Base-by-base conservation (phyloP, 2,888 invertebrate genomes). In the Esperia sulphurella region DNA sequence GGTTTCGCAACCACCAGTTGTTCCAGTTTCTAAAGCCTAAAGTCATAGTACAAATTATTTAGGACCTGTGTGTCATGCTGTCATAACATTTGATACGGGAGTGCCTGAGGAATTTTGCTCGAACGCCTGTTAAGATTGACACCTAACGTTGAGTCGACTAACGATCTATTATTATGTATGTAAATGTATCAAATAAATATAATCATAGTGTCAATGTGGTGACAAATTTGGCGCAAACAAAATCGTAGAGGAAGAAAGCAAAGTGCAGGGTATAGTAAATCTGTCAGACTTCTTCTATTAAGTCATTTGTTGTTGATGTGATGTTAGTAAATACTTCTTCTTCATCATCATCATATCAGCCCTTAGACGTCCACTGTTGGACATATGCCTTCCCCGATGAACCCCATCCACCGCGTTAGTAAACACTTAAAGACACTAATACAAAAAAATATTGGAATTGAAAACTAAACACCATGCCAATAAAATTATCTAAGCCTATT, bases 1-100 rank as follows among this genome's bases (percentile, higher is more conserved):
- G 58, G 65, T 82, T 79, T 74, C 71, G 79, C 75, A 79, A 76
- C 70, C 65, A 61, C 65, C 66, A 75, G 75, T 68, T 74, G 79
- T 68, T 78, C 79, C 65, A 83, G 80, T 83, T 81, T 71, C 68
- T 60, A 71, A 71, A 67, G 71, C 70, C 73, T 80, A 82, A 82
- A 85, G 76, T 82, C 77, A 71, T 79, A 79, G 77, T 78, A 83
- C 82, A 81, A 83, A 81, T 80, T 83, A 80, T 83, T 81, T 81
- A 82, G 81, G 79, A 72, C 78, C 68, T 66, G 72, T 76, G 68
- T 77, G 78, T 75, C 77, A 76, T 70, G 66, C 66, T 66, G 71
- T 79, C 75, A 76, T 77, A 78, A 72, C 71, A 74, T 77, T 75
- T 68, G 74, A 70, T 70, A 65, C 62, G 58, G 59, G 55, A 63